phyloP scores from a whole-genome alignment of 1,140 invertebrate species.

The Drosophila malerkotliana region DNA sequence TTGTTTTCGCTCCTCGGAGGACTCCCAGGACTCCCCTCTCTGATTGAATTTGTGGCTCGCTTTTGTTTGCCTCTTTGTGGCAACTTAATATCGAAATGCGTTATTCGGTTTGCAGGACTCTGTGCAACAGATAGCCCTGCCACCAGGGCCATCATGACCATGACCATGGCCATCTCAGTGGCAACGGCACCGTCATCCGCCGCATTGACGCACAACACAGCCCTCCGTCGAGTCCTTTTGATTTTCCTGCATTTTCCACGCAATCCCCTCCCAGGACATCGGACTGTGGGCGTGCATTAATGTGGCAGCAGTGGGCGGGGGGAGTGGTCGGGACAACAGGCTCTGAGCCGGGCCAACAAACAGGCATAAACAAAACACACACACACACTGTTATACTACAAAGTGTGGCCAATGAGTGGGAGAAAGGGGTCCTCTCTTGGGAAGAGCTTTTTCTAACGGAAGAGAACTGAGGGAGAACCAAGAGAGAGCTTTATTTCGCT shows the following conservation, averaged over 20 bases:
- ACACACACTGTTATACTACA: conserved; percentile 7
- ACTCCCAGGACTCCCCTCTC: conserved; percentile 9
- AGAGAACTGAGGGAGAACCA: conserved; percentile 11
- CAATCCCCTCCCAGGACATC: conserved; percentile 31
- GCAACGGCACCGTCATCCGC: conserved; percentile 23
- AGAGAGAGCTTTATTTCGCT: conserved; percentile 28
- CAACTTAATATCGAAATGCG: conserved; percentile 20
- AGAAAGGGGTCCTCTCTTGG: conserved; percentile 13
- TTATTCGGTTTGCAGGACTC: not conserved
- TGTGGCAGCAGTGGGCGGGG: conserved; percentile 16
- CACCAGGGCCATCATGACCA: conserved; percentile 20
- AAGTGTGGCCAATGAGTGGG: conserved; percentile 16
- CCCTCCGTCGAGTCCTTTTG: not conserved
- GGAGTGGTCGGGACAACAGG: conserved; percentile 12
- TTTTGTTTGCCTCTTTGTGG: conserved; percentile 16
- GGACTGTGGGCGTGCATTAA: conserved; percentile 54
- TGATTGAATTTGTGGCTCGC: conserved; percentile 35
- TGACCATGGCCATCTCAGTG: conserved; percentile 41
- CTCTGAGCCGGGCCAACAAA: conserved; percentile 54
- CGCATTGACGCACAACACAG: conserved; percentile 54
- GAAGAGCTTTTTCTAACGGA: conserved; percentile 17
- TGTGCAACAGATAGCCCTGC: conserved; percentile 67
- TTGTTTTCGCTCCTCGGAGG: conserved; percentile 39
- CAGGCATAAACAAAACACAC: conserved; percentile 53
- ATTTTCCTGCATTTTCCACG: not conserved